Evolutionary conservation across 2,113 vertebrate species (phyloP), one percentile per base, ranked within the genome.

Genomic region (Pitta sordida): DNA sequence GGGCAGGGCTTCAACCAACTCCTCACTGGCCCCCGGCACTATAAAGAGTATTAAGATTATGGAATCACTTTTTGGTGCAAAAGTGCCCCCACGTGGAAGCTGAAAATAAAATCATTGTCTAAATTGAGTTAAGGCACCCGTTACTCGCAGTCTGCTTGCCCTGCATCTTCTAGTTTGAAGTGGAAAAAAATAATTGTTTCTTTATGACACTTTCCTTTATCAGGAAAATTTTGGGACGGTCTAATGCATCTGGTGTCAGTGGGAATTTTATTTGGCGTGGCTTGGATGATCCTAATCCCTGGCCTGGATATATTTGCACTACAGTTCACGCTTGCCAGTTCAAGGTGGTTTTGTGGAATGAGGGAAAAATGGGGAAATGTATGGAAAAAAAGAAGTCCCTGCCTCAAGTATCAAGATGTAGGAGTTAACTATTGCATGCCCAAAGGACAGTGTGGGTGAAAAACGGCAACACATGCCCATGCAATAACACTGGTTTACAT

Each of bases 41-140:
- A 43, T 20, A 8, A 51, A 48, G 62, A 68, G 55, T 82, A 83
- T 95, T 84, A 59, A 86, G 56, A 55, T 76, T 67, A 37, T 41
- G 55, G 80, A 27, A 55, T 83, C 13, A 11, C 92, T 95, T 80
- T 58, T 95, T 83, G 64, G 78, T 96, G 81, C 53, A 30, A 83
- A 93, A 96, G 89, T 97, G 97, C 96, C 95, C 97, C 92, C 97
- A 39, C 30, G 94, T 86, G 97, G 95, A 95, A 88, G 75, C 39
- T 81, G 75, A 32, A 89, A 88, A 94, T 59, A 96, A 88, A 84
- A 86, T 85, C 1, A 1, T 37, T 37, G 52, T 32, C 68, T 83
- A 46, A 58, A 85, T 69, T 0, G 2, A 51, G n/a, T 86, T 82
- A 73, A 56, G 0, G 6, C 36, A 65, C 39, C 49, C 14, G 0